A percentile compares a stretch with the other conserved stretches of the same genome.
Conservation (phyloP, 64 coral and sea anemone species). For the Actinia tenebrosa region DNA sequence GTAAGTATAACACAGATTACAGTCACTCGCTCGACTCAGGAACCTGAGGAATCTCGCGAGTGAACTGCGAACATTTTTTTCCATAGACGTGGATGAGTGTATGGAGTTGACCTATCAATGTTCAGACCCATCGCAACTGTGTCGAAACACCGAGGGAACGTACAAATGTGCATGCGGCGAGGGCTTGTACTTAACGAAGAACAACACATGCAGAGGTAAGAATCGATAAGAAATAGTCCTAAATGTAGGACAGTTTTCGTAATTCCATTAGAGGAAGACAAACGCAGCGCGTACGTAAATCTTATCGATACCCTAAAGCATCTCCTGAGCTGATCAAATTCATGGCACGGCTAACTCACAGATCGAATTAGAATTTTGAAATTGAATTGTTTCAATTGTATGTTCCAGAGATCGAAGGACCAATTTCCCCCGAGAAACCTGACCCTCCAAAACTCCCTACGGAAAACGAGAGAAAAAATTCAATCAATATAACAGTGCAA, state of each 20-base stretch:
- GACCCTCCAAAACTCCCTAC: neutral
- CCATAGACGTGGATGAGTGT: conserved; percentile 43
- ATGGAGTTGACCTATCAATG: conserved; percentile 27
- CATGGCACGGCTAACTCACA: too few relatives aligned
- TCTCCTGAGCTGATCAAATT: too few relatives aligned
- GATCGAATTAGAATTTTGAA: too few relatives aligned
- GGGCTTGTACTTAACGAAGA: conserved; percentile 11
- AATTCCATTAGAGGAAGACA: too few relatives aligned
- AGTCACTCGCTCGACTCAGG: too few relatives aligned
- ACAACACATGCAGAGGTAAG: conserved; percentile 49
- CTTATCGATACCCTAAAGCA: too few relatives aligned
- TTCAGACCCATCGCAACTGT: conserved; percentile 31
- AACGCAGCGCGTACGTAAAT: too few relatives aligned
- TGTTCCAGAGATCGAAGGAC: neutral
- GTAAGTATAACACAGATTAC: too few relatives aligned
- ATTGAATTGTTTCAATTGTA: neutral
- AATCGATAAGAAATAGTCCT: neutral
- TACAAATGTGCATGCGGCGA: conserved; percentile 55
- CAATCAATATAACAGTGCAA: neutral
- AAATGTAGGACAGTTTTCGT: too few relatives aligned
- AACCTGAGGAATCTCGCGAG: neutral
- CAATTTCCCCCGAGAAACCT: neutral
- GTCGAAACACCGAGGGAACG: conserved; percentile 41
- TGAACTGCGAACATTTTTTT: neutral
- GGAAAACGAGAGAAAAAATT: neutral